Percentiles rank a stretch among this genome's conserved stretches.
phyloP scores from a whole-genome alignment of 2,113 vertebrate genomes.

The Scolopax mira region DNA sequence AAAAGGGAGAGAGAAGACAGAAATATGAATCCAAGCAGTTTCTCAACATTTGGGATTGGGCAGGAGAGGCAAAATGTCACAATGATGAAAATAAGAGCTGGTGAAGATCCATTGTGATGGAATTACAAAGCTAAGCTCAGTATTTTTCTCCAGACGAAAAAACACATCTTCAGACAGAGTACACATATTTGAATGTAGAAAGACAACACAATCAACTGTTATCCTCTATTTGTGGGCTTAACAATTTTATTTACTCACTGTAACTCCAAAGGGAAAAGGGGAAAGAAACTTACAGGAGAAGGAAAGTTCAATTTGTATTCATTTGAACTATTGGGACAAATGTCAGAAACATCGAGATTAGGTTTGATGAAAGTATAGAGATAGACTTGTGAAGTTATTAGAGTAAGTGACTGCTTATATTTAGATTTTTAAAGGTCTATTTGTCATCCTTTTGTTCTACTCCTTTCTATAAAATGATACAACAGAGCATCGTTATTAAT shows the following conservation, averaged over 20 bases:
- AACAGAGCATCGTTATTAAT: neutral
- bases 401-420: neutral
- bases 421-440: neutral
- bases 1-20: neutral
- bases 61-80: neutral
- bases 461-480: neutral
- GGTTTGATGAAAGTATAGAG: neutral
- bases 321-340: neutral
- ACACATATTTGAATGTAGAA: neutral
- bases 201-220: neutral
- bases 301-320: neutral
- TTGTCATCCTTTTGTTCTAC: neutral
- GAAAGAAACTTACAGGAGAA: neutral
- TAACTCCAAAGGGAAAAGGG: neutral
- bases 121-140: neutral
- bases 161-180: neutral
- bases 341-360: neutral
- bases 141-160: neutral
- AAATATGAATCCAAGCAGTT: neutral
- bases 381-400: neutral
- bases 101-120: neutral
- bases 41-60: neutral
- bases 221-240: neutral
- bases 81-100: neutral
- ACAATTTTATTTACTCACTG: neutral